These are phyloP conservation scores for Phataginus tetradactyla DNA, from an alignment of 2,797 vertebrate species.

Conservation along the genomic window DNA sequence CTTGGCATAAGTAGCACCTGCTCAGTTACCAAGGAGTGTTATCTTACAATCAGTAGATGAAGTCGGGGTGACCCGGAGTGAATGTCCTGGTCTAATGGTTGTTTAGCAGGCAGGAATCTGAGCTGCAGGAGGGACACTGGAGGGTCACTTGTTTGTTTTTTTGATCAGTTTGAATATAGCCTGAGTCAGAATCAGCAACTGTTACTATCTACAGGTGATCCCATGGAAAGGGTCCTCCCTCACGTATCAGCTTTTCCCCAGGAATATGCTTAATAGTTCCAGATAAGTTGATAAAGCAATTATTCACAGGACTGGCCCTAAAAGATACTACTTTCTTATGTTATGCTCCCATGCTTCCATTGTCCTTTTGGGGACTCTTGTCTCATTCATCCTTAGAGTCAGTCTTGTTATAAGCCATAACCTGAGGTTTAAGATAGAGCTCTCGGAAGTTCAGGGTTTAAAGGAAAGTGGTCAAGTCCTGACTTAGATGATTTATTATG, in stretches of 20 bases:
- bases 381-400: background rate
- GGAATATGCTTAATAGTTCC: background rate
- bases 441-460: background rate
- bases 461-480: background rate
- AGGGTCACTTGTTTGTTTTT: background rate
- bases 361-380: background rate
- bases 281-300: background rate
- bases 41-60: conserved; percentile 82
- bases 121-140: accelerated
- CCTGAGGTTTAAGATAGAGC: background rate
- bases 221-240: background rate
- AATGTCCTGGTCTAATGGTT: background rate
- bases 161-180: background rate
- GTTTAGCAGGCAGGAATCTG: background rate
- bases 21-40: conserved; percentile 75
- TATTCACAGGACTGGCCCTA: background rate
- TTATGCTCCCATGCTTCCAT: background rate
- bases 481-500: background rate
- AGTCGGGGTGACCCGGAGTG: conserved; percentile 38
- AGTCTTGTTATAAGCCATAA: background rate
- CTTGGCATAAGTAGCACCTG: conserved; percentile 84
- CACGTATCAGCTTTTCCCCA: background rate
- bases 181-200: background rate
- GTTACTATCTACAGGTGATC: background rate
- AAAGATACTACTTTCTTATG: background rate